Conservation (phyloP, 2,888 invertebrate species). For the Argyresthia albistria region DNA sequence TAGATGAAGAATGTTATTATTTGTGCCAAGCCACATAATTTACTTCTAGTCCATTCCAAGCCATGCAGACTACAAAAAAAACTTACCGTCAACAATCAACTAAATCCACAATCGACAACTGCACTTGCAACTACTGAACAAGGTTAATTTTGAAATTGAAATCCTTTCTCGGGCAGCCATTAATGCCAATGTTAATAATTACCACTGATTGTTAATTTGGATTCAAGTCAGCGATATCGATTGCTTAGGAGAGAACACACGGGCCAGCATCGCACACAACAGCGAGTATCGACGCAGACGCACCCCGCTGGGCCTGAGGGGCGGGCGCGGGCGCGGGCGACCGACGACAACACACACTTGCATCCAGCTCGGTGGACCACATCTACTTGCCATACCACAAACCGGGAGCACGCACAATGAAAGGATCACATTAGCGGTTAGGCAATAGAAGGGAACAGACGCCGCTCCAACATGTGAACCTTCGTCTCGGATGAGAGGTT, state of each 20-base stretch:
- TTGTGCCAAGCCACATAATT: too few relatives aligned
- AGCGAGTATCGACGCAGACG: neutral
- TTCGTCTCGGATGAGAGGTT: slow-evolving; percentile 28
- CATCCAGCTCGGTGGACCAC: slow-evolving; percentile 4
- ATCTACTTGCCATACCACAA: slow-evolving; percentile 5
- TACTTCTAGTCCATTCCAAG: neutral
- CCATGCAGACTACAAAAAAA: slow-evolving; percentile 16
- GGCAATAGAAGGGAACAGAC: slow-evolving; percentile 45
- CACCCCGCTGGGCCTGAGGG: slow-evolving; percentile 38
- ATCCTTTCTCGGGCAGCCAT: slow-evolving; percentile 68
- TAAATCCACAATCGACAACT: slow-evolving; percentile 66
- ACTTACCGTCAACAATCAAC: slow-evolving; percentile 58
- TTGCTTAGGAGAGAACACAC: slow-evolving; percentile 43
- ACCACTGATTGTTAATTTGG: neutral
- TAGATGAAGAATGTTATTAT: too few relatives aligned
- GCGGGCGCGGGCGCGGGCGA: slow-evolving; percentile 21
- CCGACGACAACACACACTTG: slow-evolving; percentile 11
- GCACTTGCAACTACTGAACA: slow-evolving; percentile 51
- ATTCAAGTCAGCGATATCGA: slow-evolving; percentile 63
- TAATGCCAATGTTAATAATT: slow-evolving; percentile 42
- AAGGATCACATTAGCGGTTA: slow-evolving; percentile 8
- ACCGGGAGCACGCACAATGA: slow-evolving; percentile 8
- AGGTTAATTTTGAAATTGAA: slow-evolving; percentile 52
- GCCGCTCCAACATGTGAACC: slow-evolving; percentile 40
- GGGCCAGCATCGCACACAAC: slow-evolving; percentile 61